A percentile compares a stretch with the other conserved stretches of the same genome.
phyloP scores from a whole-genome alignment of 2,797 vertebrate genomes.

The Sebastes iracundus region DNA sequence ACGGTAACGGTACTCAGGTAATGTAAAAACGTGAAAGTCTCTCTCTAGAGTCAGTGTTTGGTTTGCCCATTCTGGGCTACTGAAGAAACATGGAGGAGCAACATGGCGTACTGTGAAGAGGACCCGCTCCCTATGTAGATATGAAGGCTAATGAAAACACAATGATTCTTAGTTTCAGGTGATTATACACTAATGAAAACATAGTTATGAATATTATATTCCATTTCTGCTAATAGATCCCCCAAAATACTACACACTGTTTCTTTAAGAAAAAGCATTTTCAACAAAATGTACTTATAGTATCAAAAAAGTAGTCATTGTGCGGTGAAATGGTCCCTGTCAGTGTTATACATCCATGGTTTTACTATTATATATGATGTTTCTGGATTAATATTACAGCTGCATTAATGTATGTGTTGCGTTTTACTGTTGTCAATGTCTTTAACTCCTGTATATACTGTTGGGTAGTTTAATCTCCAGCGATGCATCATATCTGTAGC shows the following conservation, averaged over 20 bases:
- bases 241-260: too few species aligned
- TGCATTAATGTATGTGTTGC: too few species aligned
- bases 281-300: neutral
- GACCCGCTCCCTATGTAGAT: neutral
- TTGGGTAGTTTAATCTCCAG: neutral
- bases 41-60: neutral
- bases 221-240: too few species aligned
- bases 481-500: neutral
- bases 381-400: neutral
- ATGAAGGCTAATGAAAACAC: neutral
- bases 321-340: neutral
- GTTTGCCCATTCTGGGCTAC: neutral
- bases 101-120: neutral
- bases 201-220: too few species aligned
- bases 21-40: too few species aligned
- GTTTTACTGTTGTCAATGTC: neutral
- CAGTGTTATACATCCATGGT: neutral
- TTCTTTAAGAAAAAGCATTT: too few species aligned
- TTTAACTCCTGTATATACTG: neutral
- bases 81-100: neutral
- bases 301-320: neutral
- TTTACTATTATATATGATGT: neutral
- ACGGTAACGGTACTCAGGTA: neutral
- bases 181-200: neutral
- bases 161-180: neutral